Percentiles rank a stretch among this genome's conserved stretches.
These are phyloP conservation scores for Zaprionus inermis DNA, from an alignment of 1,140 invertebrate genomes.

Conservation along the genomic window DNA sequence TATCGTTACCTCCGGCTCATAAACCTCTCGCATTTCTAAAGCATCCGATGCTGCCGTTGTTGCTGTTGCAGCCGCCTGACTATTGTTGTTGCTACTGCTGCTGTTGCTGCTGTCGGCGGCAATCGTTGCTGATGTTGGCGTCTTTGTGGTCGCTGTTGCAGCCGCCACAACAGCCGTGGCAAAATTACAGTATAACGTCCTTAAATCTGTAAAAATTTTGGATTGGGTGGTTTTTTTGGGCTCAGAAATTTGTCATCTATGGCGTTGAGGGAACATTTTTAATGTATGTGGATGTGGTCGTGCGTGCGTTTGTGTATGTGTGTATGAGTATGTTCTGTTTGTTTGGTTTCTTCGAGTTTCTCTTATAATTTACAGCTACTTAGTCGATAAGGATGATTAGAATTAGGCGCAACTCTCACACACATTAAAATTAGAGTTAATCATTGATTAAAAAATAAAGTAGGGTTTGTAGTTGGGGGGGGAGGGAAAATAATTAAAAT, in stretches of 20 bases:
- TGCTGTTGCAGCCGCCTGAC: conserved; percentile 21
- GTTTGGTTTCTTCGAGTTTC: conserved; percentile 11
- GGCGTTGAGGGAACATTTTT: conserved; percentile 1
- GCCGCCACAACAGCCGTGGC: conserved; percentile 80
- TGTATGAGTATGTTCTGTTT: conserved; percentile 10
- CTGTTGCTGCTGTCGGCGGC: conserved; percentile 33
- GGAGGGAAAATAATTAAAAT: conserved; percentile 36
- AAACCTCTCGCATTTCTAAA: conserved; percentile 56
- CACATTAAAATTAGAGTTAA: conserved; percentile 48
- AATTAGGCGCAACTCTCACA: conserved; percentile 47
- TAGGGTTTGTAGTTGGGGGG: not conserved
- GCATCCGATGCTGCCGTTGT: conserved; percentile 26
- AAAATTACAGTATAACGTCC: conserved; percentile 84
- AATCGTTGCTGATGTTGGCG: conserved; percentile 43
- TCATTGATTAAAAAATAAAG: conserved; percentile 26
- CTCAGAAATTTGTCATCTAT: conserved; percentile 61
- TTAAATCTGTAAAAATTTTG: conserved; percentile 84
- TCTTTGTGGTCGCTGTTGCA: conserved; percentile 45
- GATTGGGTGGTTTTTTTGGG: conserved; percentile 65
- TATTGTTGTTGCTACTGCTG: conserved; percentile 37
- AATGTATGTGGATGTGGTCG: not conserved
- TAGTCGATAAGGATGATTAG: conserved; percentile 39
- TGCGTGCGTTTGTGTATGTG: conserved; percentile 15
- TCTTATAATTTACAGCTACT: conserved; percentile 42
- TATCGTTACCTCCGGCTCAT: conserved; percentile 78